These are phyloP conservation scores for Larimichthys crocea DNA, from an alignment of 2,113 vertebrate species.

Conservation along the genomic window DNA sequence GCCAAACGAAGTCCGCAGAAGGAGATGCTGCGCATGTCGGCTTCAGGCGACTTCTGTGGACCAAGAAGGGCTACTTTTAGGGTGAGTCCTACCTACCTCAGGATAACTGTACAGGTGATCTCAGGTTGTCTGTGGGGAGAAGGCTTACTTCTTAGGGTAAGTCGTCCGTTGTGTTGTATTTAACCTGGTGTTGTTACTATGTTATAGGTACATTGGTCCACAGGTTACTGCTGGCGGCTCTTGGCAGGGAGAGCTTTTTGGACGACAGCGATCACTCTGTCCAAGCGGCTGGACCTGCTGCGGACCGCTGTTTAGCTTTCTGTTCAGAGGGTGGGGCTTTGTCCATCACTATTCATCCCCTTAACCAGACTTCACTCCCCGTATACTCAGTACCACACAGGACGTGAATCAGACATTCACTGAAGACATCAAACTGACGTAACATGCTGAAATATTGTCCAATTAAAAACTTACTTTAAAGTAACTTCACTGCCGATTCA, in stretches of 20 bases:
- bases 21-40: constrained; percentile 97
- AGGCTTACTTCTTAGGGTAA: not conserved
- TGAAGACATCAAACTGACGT: no score
- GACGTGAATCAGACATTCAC: no score
- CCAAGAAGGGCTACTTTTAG: constrained; percentile 99
- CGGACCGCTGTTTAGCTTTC: constrained; percentile 96
- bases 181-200: not conserved
- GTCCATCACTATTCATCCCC: not conserved
- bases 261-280: constrained; percentile 99
- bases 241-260: constrained; percentile 95
- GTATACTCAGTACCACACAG: not conserved
- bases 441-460: no score
- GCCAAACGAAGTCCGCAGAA: constrained; percentile 98
- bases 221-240: constrained; percentile 92
- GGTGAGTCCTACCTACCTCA: no score
- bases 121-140: not conserved
- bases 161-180: not conserved
- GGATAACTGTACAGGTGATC: constrained; percentile 67
- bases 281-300: constrained; percentile 97
- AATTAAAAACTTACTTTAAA: not conserved
- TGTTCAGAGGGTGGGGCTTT: constrained; percentile 93
- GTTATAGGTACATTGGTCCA: constrained; percentile 98
- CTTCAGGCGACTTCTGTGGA: constrained; percentile 98
- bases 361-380: not conserved
- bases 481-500: not conserved